These are phyloP conservation scores for Littorina saxatilis DNA, from an alignment of 1,140 invertebrate species.

Conservation along the genomic window DNA sequence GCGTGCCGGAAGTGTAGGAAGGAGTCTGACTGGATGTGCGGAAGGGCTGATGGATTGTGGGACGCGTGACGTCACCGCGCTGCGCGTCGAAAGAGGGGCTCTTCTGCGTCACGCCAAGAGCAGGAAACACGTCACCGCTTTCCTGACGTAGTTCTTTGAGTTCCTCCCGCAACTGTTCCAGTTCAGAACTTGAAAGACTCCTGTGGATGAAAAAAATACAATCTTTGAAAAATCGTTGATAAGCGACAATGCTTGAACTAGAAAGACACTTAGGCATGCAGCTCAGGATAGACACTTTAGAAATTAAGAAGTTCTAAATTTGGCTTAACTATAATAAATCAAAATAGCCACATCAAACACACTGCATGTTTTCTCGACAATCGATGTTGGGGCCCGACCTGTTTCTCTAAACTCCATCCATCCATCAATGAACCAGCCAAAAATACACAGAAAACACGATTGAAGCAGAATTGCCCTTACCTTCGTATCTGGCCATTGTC, in stretches of 20 bases:
- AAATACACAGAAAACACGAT: too few species aligned
- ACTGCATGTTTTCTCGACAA: too few species aligned
- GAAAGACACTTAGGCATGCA: too few species aligned
- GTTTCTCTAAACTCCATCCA: too few species aligned
- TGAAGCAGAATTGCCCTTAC: too few species aligned
- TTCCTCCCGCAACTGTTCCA: constrained; percentile 57
- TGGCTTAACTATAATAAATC: neutral
- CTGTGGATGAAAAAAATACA: constrained; percentile 28
- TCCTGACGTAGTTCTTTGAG: constrained; percentile 39
- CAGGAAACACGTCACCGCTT: constrained; percentile 33
- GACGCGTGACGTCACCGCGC: neutral
- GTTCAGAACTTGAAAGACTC: constrained; percentile 59
- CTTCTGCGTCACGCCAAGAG: constrained; percentile 9
- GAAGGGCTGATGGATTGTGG: neutral
- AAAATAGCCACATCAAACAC: too few species aligned
- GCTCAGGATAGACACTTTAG: too few species aligned
- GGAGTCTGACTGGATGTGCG: constrained; percentile 27
- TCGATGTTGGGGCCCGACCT: too few species aligned
- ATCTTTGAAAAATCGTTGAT: neutral
- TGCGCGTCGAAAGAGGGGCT: neutral
- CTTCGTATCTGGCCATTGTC: too few species aligned
- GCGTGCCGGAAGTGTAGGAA: constrained; percentile 46
- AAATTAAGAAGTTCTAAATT: too few species aligned
- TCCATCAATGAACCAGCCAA: too few species aligned
- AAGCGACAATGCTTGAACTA: too few species aligned